A percentile compares a stretch with the other conserved stretches of the same genome.
These are phyloP conservation scores for Asbolus verrucosus DNA, from an alignment of 1,140 invertebrate species.

Conservation along the genomic window DNA sequence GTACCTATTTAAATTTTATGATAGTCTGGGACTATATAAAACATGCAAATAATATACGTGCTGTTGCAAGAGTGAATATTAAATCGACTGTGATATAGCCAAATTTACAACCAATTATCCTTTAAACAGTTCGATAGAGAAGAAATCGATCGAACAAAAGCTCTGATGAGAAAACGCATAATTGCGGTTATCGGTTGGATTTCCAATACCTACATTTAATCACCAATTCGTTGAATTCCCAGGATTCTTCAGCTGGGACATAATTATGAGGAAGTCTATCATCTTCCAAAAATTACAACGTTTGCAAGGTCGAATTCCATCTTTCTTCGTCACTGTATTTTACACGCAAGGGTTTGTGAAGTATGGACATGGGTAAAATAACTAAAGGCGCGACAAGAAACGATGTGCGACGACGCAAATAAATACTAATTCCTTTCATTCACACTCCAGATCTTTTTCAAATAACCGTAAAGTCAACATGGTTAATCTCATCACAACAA, in stretches of 20 bases:
- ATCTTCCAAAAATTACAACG: slow-evolving; percentile 26
- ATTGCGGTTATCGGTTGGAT: slow-evolving; percentile 9
- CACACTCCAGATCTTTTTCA: slow-evolving; percentile 37
- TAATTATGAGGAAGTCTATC: slow-evolving; percentile 26
- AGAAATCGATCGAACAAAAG: slow-evolving; percentile 2
- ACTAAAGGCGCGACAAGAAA: slow-evolving; percentile 15
- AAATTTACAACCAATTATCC: slow-evolving; percentile 38
- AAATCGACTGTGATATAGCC: slow-evolving; percentile 35
- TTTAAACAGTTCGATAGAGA: slow-evolving; percentile 25
- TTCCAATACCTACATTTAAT: too few relatives aligned
- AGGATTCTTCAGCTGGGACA: slow-evolving; percentile 4
- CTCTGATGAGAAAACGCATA: slow-evolving; percentile 10
- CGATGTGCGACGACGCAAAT: slow-evolving; percentile 31
- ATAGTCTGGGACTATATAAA: slow-evolving; percentile 27
- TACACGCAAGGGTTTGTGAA: slow-evolving; percentile 7
- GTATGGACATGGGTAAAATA: neutral
- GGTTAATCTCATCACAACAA: slow-evolving; percentile 27
- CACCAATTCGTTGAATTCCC: slow-evolving; percentile 22
- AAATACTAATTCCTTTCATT: slow-evolving; percentile 38
- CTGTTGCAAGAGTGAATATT: slow-evolving; percentile 34
- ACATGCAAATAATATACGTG: slow-evolving; percentile 39
- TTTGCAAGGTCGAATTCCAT: slow-evolving; percentile 29
- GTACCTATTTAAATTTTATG: slow-evolving; percentile 36
- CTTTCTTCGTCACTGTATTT: slow-evolving; percentile 10
- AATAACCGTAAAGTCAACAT: slow-evolving; percentile 39